Base-by-base conservation (phyloP, 2,888 invertebrate genomes). In the Cantharis rufa region DNA sequence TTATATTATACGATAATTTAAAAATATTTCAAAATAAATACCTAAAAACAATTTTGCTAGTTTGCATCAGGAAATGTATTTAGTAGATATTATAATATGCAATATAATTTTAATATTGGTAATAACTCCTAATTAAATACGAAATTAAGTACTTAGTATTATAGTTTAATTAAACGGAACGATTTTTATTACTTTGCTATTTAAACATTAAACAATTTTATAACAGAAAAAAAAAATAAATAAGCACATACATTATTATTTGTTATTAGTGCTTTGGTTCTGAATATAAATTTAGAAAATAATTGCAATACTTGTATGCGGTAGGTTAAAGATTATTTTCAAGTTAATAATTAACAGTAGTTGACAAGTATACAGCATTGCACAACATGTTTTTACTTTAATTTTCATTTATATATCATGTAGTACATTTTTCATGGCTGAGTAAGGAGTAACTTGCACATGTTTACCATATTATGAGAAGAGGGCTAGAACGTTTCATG, bases 391-490 rank as follows among this genome's bases (percentile, higher is more conserved):
- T 66, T 74, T 71, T 71, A 71, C 68, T 70, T 72, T 72, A 74
- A 64, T 48, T 75, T 70, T 70, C 68, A 72, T 62, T 64, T 74
- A 72, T 78, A 72, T 18, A 77, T 77, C 76, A 77, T 74, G 13
- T 70, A 70, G 63, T 61, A 71, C 21, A 71, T 62, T 48, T 69
- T 69, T 69, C 69, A 69, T 16, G 24, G 69, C 15, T 13, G 62
- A 16, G 61, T 24, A 61, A 48, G 61, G n/a, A 71, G 61, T 13
- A 16, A 62, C 48, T 24, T 15, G 71, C 75, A 76, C 72, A 74
- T 77, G 77, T 74, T 77, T 70, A 71, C 77, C 77, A 77, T 71
- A 74, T 74, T 74, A 71, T n/a, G 24, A 66, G 48, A 48, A 24
- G 24, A 9, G 24, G 48, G 24, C 21, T 66, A 24, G 64, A 18